Evolutionary conservation across 1,140 invertebrate species (phyloP).

Genomic region (Drosophila lacteicornis): DNA sequence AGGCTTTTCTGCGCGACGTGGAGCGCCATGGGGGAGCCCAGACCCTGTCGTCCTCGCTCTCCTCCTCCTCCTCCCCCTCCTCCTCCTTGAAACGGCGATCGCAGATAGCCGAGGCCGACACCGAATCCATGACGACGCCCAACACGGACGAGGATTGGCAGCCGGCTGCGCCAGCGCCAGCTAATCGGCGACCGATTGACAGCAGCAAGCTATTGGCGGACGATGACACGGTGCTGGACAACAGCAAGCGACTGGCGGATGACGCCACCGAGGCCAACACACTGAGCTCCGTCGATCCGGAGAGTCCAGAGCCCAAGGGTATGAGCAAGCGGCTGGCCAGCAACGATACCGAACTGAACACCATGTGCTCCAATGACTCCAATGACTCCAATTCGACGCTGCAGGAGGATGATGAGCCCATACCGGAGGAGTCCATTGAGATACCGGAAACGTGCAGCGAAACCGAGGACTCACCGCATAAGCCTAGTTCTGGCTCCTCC

Average conservation of each 20-base stretch:
- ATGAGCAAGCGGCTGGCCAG: slow-evolving; percentile 38
- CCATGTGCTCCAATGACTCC: slow-evolving; percentile 1
- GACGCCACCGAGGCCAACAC: slow-evolving; percentile 64
- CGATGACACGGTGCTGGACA: slow-evolving; percentile 36
- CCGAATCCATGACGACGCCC: slow-evolving; percentile 69
- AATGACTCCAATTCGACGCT: slow-evolving; percentile 6
- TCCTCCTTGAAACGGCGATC: slow-evolving; percentile 4
- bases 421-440: slow-evolving; percentile 62
- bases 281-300: slow-evolving; percentile 19
- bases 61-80: not conserved
- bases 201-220: slow-evolving; percentile 41
- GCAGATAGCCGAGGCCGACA: slow-evolving; percentile 67
- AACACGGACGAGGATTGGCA: slow-evolving; percentile 37
- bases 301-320: slow-evolving; percentile 8
- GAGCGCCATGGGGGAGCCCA: not conserved
- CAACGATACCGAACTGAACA: slow-evolving; percentile 41
- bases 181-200: slow-evolving; percentile 7
- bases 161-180: not conserved
- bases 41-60: not conserved
- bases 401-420: slow-evolving; percentile 14
- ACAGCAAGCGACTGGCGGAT: slow-evolving; percentile 50
- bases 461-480: slow-evolving; percentile 23
- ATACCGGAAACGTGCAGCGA: slow-evolving; percentile 71
- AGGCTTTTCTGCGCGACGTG: slow-evolving; percentile 76
- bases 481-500: not conserved